phyloP scores from a whole-genome alignment of 2,113 vertebrate genomes.

The Brachypodius melanocephalos region DNA sequence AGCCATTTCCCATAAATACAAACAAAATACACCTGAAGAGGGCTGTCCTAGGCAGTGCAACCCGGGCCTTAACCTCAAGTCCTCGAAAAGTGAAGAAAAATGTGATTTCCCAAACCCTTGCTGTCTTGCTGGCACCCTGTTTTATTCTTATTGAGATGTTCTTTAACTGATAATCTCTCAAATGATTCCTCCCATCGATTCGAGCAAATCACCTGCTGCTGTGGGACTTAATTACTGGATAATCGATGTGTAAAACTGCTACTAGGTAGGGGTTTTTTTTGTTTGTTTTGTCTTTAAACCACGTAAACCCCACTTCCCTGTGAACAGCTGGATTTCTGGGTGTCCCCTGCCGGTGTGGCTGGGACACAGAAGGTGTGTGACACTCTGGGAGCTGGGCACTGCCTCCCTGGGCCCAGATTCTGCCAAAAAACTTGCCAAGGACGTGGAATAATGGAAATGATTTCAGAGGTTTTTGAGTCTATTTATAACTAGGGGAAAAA shows the following conservation, averaged over 20 bases:
- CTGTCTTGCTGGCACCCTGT: neutral
- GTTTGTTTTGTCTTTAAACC: neutral
- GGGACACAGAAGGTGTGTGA: rapidly evolving
- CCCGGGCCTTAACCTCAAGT: neutral
- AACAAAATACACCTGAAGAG: neutral
- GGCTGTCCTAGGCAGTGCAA: neutral
- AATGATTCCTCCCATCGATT: neutral
- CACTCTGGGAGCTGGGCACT: neutral
- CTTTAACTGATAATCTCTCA: neutral
- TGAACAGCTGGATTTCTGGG: neutral
- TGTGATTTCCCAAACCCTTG: neutral
- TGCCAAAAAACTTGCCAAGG: neutral
- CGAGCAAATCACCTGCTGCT: neutral
- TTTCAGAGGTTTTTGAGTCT: neutral
- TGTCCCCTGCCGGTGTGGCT: neutral
- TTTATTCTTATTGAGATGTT: neutral
- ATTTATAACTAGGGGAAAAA: neutral
- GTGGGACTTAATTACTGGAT: neutral
- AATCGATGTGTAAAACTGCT: neutral
- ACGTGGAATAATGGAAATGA: neutral
- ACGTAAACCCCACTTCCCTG: neutral
- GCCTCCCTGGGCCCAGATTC: neutral
- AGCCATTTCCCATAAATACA: neutral
- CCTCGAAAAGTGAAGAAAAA: neutral
- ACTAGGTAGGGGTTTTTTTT: neutral